Conservation (phyloP, 2,113 vertebrate genomes). For the Hoplias malabaricus region DNA sequence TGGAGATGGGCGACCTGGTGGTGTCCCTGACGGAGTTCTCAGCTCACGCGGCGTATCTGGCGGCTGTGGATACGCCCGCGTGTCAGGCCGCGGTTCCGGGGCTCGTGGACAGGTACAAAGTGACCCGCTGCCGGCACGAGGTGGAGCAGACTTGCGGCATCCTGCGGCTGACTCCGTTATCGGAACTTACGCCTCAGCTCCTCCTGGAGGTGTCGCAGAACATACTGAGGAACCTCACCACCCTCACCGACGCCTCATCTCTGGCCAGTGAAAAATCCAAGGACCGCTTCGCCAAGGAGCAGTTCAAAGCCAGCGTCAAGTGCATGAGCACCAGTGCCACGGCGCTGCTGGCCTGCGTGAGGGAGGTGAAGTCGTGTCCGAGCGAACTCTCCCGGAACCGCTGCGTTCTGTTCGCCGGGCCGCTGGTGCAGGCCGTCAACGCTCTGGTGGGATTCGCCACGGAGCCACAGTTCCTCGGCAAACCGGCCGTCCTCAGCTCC, state of each 20-base stretch:
- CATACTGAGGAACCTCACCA: slow-evolving; percentile 91
- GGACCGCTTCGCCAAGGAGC: slow-evolving; percentile 93
- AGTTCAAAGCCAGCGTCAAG: slow-evolving; percentile 94
- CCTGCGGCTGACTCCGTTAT: slow-evolving; percentile 82
- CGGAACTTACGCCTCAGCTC: slow-evolving; percentile 90
- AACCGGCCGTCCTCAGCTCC: slow-evolving; percentile 83
- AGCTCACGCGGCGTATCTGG: slow-evolving; percentile 93
- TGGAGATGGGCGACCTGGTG: slow-evolving; percentile 92
- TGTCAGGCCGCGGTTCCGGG: slow-evolving; percentile 86
- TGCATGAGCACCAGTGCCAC: slow-evolving; percentile 95
- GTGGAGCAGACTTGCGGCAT: slow-evolving; percentile 90
- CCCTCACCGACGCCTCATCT: slow-evolving; percentile 90
- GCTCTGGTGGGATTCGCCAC: slow-evolving; percentile 96
- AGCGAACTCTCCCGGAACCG: slow-evolving; percentile 89
- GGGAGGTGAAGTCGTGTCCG: slow-evolving; percentile 91
- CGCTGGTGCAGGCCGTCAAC: slow-evolving; percentile 89
- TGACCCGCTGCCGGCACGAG: slow-evolving; percentile 93
- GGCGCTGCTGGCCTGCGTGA: slow-evolving; percentile 91
- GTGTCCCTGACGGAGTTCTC: slow-evolving; percentile 94
- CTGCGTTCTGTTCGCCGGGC: slow-evolving; percentile 90
- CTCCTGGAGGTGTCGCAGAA: slow-evolving; percentile 95
- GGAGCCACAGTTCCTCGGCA: slow-evolving; percentile 95
- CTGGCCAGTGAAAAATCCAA: slow-evolving; percentile 89
- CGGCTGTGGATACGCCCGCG: slow-evolving; percentile 85
- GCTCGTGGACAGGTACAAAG: slow-evolving; percentile 96